Evolutionary conservation across 2,888 invertebrate genomes (phyloP), one percentile per base, ranked within the genome.

Genomic region (Ennomos fuscantarius): DNA sequence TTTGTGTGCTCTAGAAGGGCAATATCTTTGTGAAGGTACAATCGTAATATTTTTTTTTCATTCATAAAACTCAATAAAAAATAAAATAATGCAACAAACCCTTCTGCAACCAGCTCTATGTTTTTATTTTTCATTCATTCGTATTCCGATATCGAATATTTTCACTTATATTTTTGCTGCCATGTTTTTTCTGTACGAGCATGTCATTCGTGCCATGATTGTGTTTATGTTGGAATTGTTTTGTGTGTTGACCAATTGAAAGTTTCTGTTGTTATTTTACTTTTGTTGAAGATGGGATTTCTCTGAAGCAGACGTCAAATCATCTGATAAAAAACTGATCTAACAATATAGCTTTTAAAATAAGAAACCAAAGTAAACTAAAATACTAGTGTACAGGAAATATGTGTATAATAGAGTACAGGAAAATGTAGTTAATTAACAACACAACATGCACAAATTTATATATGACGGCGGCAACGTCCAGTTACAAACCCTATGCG

Each of bases 101-200:
- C 35, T 50, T 32, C 45, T 45, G 35, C 11, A 10, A 42, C 11
- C 13, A 24, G 0, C 15, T 13, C 41, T 53, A 15, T 49, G 46
- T 33, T 43, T 52, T 43, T 45, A 50, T 59, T 54, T 58, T 60
- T 34, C 47, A 50, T 56, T 53, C 42, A 44, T 41, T 39, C 37
- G 51, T 55, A 48, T 48, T 54, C 37, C 41, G 58, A 53, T 62
- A 62, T 59, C 54, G 46, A 37, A 36, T 50, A 43, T 55, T 49
- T 31, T 52, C 56, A 45, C 42, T 61, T 37, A 58, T 60, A 62
- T 64, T 64, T 60, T 56, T 55, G 42, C 42, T 50, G 44, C 44
- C 35, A 41, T 60, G 15, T 61, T 59, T 61, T 41, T 37, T 63
- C 59, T 46, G 12, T 13, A 50, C 35, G 34, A 15, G 45, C 44